Evolutionary conservation across 2,888 invertebrate genomes (phyloP).

Genomic region (Electrophaes corylata): DNA sequence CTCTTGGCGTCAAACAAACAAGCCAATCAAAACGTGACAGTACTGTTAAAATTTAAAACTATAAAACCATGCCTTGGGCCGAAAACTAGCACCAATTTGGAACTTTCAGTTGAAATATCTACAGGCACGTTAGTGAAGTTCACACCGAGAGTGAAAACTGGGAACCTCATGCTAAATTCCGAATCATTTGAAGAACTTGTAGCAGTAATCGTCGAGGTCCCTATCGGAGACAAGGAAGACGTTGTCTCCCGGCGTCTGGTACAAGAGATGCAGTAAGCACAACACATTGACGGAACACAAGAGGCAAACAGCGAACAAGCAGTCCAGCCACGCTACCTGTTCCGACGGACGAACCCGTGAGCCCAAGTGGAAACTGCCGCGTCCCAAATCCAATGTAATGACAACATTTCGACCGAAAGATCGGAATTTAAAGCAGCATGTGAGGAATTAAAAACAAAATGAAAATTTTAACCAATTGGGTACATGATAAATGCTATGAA

Average conservation of each 20-base stretch:
- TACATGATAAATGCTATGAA: slow-evolving; percentile 44
- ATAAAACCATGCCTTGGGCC: slow-evolving; percentile 33
- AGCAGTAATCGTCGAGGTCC: slow-evolving; percentile 71
- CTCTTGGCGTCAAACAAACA: slow-evolving; percentile 39
- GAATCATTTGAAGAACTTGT: slow-evolving; percentile 60
- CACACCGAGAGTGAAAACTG: slow-evolving; percentile 23
- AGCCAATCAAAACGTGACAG: slow-evolving; percentile 48
- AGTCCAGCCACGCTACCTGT: slow-evolving; percentile 92
- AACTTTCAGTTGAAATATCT: slow-evolving; percentile 24
- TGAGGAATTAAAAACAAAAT: slow-evolving; percentile 76
- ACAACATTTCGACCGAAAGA: slow-evolving; percentile 56
- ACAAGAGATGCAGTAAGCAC: slow-evolving; percentile 86
- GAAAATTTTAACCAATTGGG: slow-evolving; percentile 48
- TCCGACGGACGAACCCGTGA: slow-evolving; percentile 87
- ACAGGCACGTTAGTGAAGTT: slow-evolving; percentile 33
- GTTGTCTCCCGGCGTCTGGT: slow-evolving; percentile 60
- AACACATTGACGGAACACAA: slow-evolving; percentile 87
- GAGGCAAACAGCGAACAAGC: slow-evolving; percentile 87
- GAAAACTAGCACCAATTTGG: slow-evolving; percentile 31
- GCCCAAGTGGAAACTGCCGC: slow-evolving; percentile 82
- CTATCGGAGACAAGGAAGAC: slow-evolving; percentile 59
- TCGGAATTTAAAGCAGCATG: slow-evolving; percentile 78
- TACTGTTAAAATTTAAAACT: slow-evolving; percentile 21
- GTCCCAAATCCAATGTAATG: slow-evolving; percentile 58
- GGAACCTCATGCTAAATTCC: slow-evolving; percentile 45